Percentiles rank a stretch among this genome's conserved stretches.
Evolutionary conservation across 2,113 vertebrate genomes (phyloP).

Genomic region (Tursiops truncatus): DNA sequence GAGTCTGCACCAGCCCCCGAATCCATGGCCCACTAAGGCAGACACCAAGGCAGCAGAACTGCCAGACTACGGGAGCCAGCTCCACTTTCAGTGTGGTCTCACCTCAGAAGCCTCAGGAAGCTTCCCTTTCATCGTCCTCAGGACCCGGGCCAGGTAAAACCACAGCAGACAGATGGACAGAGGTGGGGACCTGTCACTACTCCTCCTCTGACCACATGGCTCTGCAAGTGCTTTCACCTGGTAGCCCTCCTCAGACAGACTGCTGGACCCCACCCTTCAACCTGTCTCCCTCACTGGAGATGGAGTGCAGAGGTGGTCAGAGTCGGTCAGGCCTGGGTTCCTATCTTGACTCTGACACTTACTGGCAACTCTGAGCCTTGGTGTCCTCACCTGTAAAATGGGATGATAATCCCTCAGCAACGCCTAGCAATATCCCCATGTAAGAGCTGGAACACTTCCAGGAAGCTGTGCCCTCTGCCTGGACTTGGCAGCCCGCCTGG

Average conservation of each 20-base stretch:
- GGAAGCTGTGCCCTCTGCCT: neutral
- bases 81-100: neutral
- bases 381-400: neutral
- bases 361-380: neutral
- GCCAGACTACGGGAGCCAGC: neutral
- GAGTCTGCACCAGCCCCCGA: neutral
- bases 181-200: neutral
- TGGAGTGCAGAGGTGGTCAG: neutral
- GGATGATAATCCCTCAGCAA: neutral
- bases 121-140: neutral
- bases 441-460: neutral
- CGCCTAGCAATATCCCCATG: neutral
- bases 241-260: neutral
- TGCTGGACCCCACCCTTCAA: neutral
- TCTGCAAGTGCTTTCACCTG: neutral
- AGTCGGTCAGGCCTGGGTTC: neutral
- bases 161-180: neutral
- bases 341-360: neutral
- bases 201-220: neutral
- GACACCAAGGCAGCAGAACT: neutral
- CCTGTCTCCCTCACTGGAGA: neutral
- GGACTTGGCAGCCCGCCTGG: neutral
- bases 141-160: neutral
- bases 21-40: neutral
- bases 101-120: neutral